A percentile compares a stretch with the other conserved stretches of the same genome.
Evolutionary conservation across 2,797 vertebrate genomes (phyloP).

Genomic region (Varecia variegata): DNA sequence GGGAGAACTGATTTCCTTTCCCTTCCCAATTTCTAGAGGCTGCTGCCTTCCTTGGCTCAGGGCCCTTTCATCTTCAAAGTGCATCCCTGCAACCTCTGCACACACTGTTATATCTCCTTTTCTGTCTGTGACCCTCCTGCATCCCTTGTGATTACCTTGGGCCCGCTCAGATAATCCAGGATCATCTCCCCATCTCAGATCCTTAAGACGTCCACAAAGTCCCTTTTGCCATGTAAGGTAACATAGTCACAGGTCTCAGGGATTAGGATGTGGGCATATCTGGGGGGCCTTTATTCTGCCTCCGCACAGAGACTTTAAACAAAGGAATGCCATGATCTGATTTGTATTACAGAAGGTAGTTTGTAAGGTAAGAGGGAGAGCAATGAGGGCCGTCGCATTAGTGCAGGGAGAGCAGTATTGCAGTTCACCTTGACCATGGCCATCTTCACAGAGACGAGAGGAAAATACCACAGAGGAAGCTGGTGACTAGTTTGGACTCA

Average conservation of each 20-base stretch:
- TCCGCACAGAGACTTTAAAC: neutral
- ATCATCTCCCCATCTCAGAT: neutral
- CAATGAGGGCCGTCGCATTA: rapidly evolving
- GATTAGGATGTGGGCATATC: neutral
- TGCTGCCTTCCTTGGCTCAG: neutral
- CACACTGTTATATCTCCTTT: neutral
- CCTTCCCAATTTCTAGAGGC: neutral
- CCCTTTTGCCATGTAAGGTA: neutral
- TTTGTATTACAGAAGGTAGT: neutral
- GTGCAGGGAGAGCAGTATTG: no score
- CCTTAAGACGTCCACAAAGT: neutral
- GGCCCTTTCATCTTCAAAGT: neutral
- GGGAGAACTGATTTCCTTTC: neutral
- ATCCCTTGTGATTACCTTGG: neutral
- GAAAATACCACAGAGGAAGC: neutral
- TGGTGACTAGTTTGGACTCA: neutral
- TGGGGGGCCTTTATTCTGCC: neutral
- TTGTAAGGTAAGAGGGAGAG: neutral
- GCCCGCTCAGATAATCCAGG: neutral
- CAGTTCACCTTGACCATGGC: neutral
- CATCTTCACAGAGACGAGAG: neutral
- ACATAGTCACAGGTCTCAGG: neutral
- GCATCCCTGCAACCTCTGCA: neutral
- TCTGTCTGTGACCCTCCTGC: neutral
- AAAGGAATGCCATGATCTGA: neutral